phyloP scores from a whole-genome alignment of 2,888 invertebrate species.

The Pollenia griseotomentosa region DNA sequence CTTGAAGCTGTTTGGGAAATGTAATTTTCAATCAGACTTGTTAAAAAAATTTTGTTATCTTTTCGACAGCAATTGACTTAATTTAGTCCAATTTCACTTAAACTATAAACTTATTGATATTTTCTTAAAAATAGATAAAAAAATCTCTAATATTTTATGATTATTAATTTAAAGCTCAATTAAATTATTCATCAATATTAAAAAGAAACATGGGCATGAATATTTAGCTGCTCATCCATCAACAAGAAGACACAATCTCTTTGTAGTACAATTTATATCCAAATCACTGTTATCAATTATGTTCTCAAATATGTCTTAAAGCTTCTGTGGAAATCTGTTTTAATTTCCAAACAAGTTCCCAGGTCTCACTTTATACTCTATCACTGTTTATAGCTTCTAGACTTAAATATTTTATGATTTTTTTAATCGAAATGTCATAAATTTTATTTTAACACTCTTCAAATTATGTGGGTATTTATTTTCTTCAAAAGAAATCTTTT shows the following conservation, averaged over 20 bases:
- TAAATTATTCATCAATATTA: neutral
- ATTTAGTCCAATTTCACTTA: too few relatives aligned
- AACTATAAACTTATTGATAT: too few relatives aligned
- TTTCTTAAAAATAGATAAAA: too few relatives aligned
- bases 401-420: slow-evolving; percentile 40
- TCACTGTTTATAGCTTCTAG: neutral
- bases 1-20: too few relatives aligned
- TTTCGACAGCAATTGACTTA: too few relatives aligned
- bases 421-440: slow-evolving; percentile 69
- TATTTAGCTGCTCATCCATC: neutral
- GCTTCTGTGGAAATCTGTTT: slow-evolving; percentile 39
- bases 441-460: slow-evolving; percentile 58
- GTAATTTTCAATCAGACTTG: too few relatives aligned
- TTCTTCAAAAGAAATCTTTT: slow-evolving; percentile 1
- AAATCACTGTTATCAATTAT: slow-evolving; percentile 21
- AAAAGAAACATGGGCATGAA: neutral
- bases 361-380: neutral
- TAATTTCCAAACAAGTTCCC: slow-evolving; percentile 11
- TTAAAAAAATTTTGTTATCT: too few relatives aligned
- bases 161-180: slow-evolving; percentile 13
- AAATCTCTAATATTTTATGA: neutral
- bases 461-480: slow-evolving; percentile 20
- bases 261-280: neutral
- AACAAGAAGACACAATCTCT: neutral
- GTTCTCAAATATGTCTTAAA: slow-evolving; percentile 26